These are phyloP conservation scores for Oscarella lobularis DNA, from an alignment of 37 sponge, comb jelly and placozoan genomes.

Conservation along the genomic window DNA sequence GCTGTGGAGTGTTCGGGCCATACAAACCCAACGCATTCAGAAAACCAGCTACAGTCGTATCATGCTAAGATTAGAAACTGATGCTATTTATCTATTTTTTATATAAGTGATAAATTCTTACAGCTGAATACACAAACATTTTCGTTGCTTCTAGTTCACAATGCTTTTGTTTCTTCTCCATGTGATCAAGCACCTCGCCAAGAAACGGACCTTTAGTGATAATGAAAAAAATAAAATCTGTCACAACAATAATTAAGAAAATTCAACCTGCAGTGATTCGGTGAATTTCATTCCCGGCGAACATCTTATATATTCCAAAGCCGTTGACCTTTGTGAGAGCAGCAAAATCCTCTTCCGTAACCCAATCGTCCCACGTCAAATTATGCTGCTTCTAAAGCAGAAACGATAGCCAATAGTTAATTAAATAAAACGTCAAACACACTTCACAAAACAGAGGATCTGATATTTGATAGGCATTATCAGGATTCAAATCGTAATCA, in stretches of 20 bases:
- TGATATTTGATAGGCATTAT: neutral
- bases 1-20: neutral
- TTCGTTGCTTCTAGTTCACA: neutral
- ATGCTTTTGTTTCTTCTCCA: neutral
- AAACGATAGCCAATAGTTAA: neutral
- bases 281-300: neutral
- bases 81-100: neutral
- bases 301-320: neutral
- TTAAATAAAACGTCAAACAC: neutral
- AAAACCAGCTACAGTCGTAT: conserved; percentile 1
- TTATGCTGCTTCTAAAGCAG: neutral
- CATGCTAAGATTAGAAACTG: neutral
- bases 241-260: neutral
- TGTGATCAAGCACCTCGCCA: neutral
- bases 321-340: neutral
- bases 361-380: neutral
- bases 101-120: neutral
- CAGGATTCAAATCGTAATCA: neutral
- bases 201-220: neutral
- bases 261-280: neutral
- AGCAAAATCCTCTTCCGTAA: neutral
- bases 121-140: conserved; percentile 3
- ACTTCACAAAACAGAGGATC: conserved; percentile 8
- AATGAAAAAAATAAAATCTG: too few species aligned
- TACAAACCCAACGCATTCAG: neutral